Evolutionary conservation across 2,113 vertebrate species (phyloP).

Genomic region (Grammomys dolichurus): DNA sequence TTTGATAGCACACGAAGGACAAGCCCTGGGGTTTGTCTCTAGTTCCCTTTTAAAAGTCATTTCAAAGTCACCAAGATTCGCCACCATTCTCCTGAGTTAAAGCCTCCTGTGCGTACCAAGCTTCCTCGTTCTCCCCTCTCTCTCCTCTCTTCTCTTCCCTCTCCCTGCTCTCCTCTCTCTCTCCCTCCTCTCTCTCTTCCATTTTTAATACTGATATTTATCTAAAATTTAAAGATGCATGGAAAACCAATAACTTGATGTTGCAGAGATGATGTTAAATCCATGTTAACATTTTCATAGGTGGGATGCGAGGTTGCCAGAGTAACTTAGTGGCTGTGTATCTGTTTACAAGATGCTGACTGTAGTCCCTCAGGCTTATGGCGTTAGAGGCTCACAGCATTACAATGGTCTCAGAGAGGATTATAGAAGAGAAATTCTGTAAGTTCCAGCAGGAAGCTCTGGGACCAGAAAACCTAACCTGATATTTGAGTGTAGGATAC

Average conservation of each 20-base stretch:
- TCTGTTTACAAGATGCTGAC: slow-evolving; percentile 49
- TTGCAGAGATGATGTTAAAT: background rate
- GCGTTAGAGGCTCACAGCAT: slow-evolving; percentile 53
- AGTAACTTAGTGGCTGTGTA: background rate
- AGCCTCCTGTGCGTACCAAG: background rate
- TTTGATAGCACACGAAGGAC: background rate
- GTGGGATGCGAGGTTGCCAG: background rate
- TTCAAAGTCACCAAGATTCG: background rate
- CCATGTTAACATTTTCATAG: background rate
- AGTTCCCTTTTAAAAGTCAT: background rate
- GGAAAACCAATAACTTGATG: background rate
- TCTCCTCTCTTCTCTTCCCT: background rate
- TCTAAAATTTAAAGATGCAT: slow-evolving; percentile 6
- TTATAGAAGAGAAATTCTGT: slow-evolving; percentile 41
- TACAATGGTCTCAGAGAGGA: slow-evolving; percentile 64
- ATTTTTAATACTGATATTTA: slow-evolving; percentile 22
- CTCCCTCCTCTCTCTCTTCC: background rate
- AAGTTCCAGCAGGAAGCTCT: background rate
- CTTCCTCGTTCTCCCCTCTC: no score
- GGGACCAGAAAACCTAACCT: slow-evolving; percentile 19
- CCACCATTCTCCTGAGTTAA: no score
- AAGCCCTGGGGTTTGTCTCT: background rate
- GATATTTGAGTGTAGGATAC: slow-evolving; percentile 29
- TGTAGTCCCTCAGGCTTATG: slow-evolving; percentile 46
- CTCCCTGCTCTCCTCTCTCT: no score